Evolutionary conservation across 1,140 invertebrate genomes (phyloP), one percentile per base, ranked within the genome.

Genomic region (Dreissena rostriformis): DNA sequence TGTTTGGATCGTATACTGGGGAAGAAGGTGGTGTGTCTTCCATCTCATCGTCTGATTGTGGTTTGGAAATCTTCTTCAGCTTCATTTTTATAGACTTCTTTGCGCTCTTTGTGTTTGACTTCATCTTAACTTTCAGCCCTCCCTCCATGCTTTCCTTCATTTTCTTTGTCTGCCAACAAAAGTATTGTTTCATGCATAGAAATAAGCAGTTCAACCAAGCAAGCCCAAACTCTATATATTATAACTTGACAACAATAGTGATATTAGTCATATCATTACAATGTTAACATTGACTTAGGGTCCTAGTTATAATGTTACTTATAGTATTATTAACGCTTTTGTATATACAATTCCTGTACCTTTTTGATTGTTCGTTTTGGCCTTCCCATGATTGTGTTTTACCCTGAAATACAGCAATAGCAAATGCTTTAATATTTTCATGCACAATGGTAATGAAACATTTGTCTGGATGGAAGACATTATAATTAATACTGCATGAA

Each of bases 31-130:
- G 17, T 12, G 17, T 24, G 2, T 61, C 57, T 26, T 67, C 65
- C 14, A 52, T 39, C 14, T 66, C 61, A 39, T 78, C 76, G 19
- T 52, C 53, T 7, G 29, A 28, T n/a, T 28, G 10, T 26, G 22
- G 0, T 26, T 65, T 82, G 17, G 11, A 53, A 11, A 82, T 63
- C 29, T 82, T 82, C 71, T 82, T 52, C n/a, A 82, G 51, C 55
- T 82, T 82, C 70, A 82, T 82, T 19, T 74, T 82, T 51, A 82
- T 82, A 17, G n/a, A 7, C 24, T 28, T 52, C 66, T 14, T 57
- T 17, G 26, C 24, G 55, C 52, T 51, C 63, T 53, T 82, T 68
- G 5, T 53, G 71, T 63, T 19, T 2, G 79, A 15, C 65, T 82
- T 73, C 79, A 82, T 74, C 29, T 82, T 82, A 5, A 82, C 71